Evolutionary conservation across 2,888 invertebrate genomes (phyloP), one percentile per base, ranked within the genome.

Genomic region (Lepidochrysops patricia): DNA sequence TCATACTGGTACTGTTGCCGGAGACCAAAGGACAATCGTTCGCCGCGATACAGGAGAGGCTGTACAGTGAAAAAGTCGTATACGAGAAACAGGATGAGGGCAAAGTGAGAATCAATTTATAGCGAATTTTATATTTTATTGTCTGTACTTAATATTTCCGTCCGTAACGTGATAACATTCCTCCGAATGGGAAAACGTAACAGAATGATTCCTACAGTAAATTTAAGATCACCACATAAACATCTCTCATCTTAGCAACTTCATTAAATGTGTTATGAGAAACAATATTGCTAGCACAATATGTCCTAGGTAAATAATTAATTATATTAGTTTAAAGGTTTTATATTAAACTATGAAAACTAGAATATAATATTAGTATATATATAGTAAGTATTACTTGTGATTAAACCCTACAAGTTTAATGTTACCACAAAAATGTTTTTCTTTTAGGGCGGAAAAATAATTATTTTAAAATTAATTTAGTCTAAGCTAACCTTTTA

Each of bases 1-100:
- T 91, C 69, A 90, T 91, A 68, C 70, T 85, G 63, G 63, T 84
- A 49, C 72, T 90, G 64, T 82, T 92, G 1, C 92, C 92, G 2
- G 92, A 92, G 74, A 92, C 92, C 0, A 92, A 91, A 67, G 92
- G 91, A 0, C 91, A 91, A 67, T 91, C 90, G 1, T 88, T 91
- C 61, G 90, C 91, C 15, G 90, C 91, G 62, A 91, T 92, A 67
- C 91, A 91, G 68, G 84, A 87, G 61, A 85, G 77, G 69, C 69
- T 90, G 54, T 83, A 89, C 23, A 77, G 75, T 50, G 76, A 83
- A 57, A 82, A 75, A 70, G 84, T 85, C 5, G 69, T 77, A 9
- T 86, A 80, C 64, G 79, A 84, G 57, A 87, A 82, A 62, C 73
- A 67, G 57, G 80, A 79, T 27, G 82, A 76, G 67, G 81, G 77